Evolutionary conservation across 2,888 invertebrate species (phyloP).

Genomic region (Tetranychus truncatus): DNA sequence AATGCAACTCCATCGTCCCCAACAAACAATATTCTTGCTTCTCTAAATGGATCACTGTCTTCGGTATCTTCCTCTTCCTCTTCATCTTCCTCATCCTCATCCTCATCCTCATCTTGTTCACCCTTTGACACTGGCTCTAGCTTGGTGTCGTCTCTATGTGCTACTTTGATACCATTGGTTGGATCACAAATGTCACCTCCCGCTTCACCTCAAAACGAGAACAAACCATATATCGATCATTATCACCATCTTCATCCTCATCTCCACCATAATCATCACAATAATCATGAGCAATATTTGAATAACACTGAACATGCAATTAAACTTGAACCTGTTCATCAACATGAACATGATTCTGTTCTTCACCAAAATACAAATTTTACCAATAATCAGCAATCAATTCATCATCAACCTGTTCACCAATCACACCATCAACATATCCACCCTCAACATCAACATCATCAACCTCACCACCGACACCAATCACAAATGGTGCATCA

Average conservation of each 20-base stretch:
- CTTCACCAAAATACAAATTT: slow-evolving; percentile 5
- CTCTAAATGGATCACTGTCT: not conserved
- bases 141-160: not conserved
- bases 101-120: not conserved
- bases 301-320: not conserved
- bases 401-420: not conserved
- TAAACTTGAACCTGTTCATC: not conserved
- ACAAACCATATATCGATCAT: slow-evolving; percentile 8
- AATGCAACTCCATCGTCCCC: not conserved
- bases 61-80: not conserved
- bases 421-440: not conserved
- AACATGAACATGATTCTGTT: not conserved
- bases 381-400: slow-evolving; percentile 5
- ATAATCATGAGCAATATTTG: not conserved
- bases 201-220: slow-evolving; percentile 9
- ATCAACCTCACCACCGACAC: not conserved
- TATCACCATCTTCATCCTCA: not conserved
- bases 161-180: not conserved
- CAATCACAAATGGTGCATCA: not conserved
- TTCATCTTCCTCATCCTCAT: not conserved
- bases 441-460: not conserved
- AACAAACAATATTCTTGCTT: not conserved
- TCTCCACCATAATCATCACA: not conserved
- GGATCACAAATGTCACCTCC: slow-evolving; percentile 11
- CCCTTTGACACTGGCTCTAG: not conserved